phyloP scores from a whole-genome alignment of 2,113 vertebrate species.

The Microtus montanus region DNA sequence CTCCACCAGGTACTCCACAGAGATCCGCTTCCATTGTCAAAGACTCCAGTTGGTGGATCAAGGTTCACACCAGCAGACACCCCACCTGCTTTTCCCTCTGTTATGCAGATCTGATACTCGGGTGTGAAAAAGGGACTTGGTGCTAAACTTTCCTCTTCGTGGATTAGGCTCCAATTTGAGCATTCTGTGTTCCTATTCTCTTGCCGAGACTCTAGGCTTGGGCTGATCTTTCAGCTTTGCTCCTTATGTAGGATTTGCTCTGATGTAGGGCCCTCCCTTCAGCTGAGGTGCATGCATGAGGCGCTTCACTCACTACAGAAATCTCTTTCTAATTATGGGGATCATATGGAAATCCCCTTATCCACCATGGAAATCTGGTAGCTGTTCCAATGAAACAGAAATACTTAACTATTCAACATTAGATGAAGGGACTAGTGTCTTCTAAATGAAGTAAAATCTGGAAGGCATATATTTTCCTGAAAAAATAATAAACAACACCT shows the following conservation, averaged over 20 bases:
- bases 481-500: conserved; percentile 53
- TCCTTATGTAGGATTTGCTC: conserved; percentile 59
- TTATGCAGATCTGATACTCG: not conserved
- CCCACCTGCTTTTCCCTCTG: not conserved
- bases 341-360: conserved; percentile 75
- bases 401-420: conserved; percentile 65
- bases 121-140: not conserved
- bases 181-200: not conserved
- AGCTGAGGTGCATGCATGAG: conserved; percentile 54
- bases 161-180: conserved; percentile 18
- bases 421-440: conserved; percentile 47
- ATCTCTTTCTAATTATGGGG: conserved; percentile 78
- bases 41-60: not conserved
- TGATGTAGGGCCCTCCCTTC: not conserved
- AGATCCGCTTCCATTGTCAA: not conserved
- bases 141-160: not conserved
- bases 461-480: conserved; percentile 27
- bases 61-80: not conserved
- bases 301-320: conserved; percentile 66
- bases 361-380: conserved; percentile 72
- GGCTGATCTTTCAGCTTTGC: not conserved
- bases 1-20: not conserved
- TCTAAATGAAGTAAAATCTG: conserved; percentile 47
- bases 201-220: not conserved
- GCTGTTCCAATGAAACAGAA: conserved; percentile 69